phyloP scores from a whole-genome alignment of 1,140 invertebrate species.

The Neodiprion pinetum region DNA sequence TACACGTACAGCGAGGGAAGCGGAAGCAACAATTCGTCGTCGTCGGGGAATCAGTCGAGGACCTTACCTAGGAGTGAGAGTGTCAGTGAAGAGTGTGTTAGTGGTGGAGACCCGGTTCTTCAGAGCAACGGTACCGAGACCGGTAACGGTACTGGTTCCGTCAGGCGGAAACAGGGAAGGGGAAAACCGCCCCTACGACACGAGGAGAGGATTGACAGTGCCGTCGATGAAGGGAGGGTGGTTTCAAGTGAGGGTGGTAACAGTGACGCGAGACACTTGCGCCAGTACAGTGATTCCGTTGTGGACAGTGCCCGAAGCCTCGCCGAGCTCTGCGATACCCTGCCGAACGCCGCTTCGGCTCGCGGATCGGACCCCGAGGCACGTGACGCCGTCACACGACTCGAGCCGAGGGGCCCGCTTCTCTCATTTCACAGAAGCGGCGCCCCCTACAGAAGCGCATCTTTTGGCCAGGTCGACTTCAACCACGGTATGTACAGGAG shows the following conservation, averaged over 20 bases:
- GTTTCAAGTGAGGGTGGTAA: constrained; percentile 11
- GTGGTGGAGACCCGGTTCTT: constrained; percentile 22
- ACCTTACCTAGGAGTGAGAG: constrained; percentile 44
- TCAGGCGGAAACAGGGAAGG: constrained; percentile 13
- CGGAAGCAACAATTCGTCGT: constrained; percentile 18
- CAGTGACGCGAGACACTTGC: constrained; percentile 39
- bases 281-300: constrained; percentile 54
- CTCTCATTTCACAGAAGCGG: constrained; percentile 40
- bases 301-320: constrained; percentile 45
- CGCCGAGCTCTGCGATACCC: constrained; percentile 37
- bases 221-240: constrained; percentile 22
- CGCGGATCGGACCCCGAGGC: constrained; percentile 44
- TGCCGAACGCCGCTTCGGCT: constrained; percentile 63
- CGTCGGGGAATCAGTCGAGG: constrained; percentile 33
- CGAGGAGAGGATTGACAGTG: constrained; percentile 33
- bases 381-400: constrained; percentile 43
- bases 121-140: not conserved
- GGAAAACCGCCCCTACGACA: constrained; percentile 21
- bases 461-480: constrained; percentile 84
- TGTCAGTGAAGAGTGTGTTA: constrained; percentile 47
- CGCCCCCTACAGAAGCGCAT: constrained; percentile 76
- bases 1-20: constrained; percentile 48
- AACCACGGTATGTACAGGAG: constrained; percentile 43
- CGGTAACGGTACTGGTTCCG: constrained; percentile 15
- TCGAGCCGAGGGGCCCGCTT: constrained; percentile 57